phyloP scores from a whole-genome alignment of 1,140 invertebrate species.

The Panagrolaimus sp. region DNA sequence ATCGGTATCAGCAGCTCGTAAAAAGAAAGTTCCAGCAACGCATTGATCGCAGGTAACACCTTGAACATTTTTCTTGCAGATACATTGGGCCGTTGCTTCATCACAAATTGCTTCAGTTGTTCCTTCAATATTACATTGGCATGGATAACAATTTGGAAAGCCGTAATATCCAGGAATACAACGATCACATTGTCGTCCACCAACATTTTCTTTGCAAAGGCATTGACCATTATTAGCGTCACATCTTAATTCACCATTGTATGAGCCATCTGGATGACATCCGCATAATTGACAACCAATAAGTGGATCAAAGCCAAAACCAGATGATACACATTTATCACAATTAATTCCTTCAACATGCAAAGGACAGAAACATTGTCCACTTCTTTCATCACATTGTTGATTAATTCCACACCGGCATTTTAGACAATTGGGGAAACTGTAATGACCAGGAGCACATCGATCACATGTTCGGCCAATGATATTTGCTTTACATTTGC shows the following conservation, averaged over 20 bases:
- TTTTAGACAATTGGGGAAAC: constrained; percentile 80
- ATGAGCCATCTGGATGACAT: constrained; percentile 77
- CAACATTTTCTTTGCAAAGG: constrained; percentile 78
- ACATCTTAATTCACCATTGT: constrained; percentile 75
- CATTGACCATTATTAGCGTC: constrained; percentile 79
- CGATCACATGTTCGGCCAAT: constrained; percentile 83
- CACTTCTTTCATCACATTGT: constrained; percentile 60
- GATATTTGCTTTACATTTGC: constrained; percentile 82
- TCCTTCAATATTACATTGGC: constrained; percentile 78
- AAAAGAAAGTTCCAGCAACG: constrained; percentile 81
- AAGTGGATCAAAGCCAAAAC: constrained; percentile 87
- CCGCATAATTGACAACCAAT: constrained; percentile 87
- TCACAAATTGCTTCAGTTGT: constrained; percentile 86
- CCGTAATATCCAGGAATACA: constrained; percentile 77
- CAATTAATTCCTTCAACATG: constrained; percentile 70
- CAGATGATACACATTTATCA: constrained; percentile 77
- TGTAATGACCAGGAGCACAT: constrained; percentile 84
- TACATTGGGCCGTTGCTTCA: constrained; percentile 76
- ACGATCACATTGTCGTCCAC: constrained; percentile 78
- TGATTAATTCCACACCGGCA: constrained; percentile 57
- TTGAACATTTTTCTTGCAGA: constrained; percentile 79
- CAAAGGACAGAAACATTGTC: constrained; percentile 67
- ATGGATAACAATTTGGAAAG: constrained; percentile 81
- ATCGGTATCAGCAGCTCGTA: constrained; percentile 75
- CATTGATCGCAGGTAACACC: constrained; percentile 78